Conservation (phyloP, 2,888 invertebrate genomes). For the Drosophila lacicola region DNA sequence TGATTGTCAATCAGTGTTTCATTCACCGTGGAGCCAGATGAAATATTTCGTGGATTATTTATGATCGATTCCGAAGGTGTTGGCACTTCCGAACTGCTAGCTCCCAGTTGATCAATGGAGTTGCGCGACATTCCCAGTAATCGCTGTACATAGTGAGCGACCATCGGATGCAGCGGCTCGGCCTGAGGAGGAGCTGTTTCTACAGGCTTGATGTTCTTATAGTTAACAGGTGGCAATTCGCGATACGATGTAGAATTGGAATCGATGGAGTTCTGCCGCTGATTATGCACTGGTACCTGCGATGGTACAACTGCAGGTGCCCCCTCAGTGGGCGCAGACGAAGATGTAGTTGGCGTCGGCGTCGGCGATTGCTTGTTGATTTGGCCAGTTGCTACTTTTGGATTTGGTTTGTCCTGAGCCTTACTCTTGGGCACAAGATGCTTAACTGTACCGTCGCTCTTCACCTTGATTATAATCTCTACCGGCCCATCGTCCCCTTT, state of each 20-base stretch:
- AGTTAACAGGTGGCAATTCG: slow-evolving; percentile 72
- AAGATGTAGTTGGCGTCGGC: slow-evolving; percentile 3
- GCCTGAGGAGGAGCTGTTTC: background rate
- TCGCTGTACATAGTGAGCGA: slow-evolving; percentile 86
- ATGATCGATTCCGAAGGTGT: slow-evolving; percentile 86
- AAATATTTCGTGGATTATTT: slow-evolving; percentile 84
- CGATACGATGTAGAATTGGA: slow-evolving; percentile 81
- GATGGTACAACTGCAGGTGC: background rate
- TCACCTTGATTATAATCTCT: slow-evolving; percentile 82
- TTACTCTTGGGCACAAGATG: slow-evolving; percentile 42
- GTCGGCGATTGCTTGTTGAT: slow-evolving; percentile 1
- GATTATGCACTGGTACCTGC: background rate
- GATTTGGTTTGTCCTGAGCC: slow-evolving; percentile 17
- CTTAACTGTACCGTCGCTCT: slow-evolving; percentile 61
- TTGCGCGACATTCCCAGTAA: slow-evolving; percentile 86
- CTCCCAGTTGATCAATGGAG: slow-evolving; percentile 85
- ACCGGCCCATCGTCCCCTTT: slow-evolving; percentile 54
- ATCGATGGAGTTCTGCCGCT: slow-evolving; percentile 69
- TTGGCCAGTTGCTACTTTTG: slow-evolving; percentile 5
- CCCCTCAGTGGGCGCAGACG: background rate
- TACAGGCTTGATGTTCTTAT: slow-evolving; percentile 25
- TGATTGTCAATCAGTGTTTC: slow-evolving; percentile 34
- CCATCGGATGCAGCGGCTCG: slow-evolving; percentile 78
- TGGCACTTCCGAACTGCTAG: slow-evolving; percentile 85
- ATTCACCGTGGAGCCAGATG: slow-evolving; percentile 35